Conservation (phyloP, 2,113 vertebrate species). For the Alexandromys fortis region DNA sequence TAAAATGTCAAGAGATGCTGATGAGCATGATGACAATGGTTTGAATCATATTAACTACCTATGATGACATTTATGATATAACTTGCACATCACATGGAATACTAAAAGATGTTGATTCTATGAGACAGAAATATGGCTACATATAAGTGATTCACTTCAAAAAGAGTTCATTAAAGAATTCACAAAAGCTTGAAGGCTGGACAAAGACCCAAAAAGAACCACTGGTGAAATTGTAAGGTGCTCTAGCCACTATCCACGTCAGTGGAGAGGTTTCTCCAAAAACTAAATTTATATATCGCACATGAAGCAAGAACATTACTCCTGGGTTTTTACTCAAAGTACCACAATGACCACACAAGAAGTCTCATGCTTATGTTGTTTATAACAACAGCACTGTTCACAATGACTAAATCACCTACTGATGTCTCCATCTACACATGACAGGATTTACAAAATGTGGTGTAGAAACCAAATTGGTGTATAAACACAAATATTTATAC, state of each 20-base stretch:
- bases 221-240: neutral
- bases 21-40: neutral
- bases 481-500: neutral
- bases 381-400: neutral
- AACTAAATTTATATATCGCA: neutral
- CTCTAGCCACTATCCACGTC: neutral
- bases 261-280: neutral
- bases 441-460: neutral
- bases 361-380: neutral
- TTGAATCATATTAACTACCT: neutral
- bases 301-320: rapidly evolving
- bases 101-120: neutral
- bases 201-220: neutral
- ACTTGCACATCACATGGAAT: neutral
- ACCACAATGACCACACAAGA: neutral
- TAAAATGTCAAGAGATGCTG: neutral
- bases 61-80: neutral
- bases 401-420: neutral
- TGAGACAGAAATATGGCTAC: neutral
- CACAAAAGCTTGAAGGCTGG: neutral
- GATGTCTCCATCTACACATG: neutral
- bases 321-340: neutral
- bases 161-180: neutral
- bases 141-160: neutral
- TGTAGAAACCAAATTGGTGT: neutral